A percentile compares a stretch with the other conserved stretches of the same genome.
These are phyloP conservation scores for Brachionus rotundiformis DNA, from an alignment of 1,140 invertebrate species.

Conservation along the genomic window DNA sequence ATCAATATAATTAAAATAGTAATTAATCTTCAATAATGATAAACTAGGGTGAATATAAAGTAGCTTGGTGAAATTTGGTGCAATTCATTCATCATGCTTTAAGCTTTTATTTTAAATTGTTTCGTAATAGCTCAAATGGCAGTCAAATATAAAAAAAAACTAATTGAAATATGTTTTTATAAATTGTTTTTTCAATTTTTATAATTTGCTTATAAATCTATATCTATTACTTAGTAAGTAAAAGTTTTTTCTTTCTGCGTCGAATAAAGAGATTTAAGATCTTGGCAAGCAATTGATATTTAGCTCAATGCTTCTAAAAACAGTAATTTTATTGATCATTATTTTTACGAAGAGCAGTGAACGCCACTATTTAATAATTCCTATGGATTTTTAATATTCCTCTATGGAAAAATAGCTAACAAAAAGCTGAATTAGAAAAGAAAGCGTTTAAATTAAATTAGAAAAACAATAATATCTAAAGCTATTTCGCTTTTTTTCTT, in stretches of 20 bases:
- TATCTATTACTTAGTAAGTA: too few species aligned
- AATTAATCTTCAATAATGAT: constrained; percentile 36
- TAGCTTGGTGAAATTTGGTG: neutral
- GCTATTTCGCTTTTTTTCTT: neutral
- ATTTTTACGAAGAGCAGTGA: neutral
- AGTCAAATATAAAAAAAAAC: neutral
- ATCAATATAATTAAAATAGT: constrained; percentile 42
- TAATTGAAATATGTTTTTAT: neutral
- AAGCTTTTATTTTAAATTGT: constrained; percentile 8
- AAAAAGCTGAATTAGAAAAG: constrained; percentile 2
- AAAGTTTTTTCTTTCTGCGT: neutral
- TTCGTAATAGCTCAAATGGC: constrained; percentile 40
- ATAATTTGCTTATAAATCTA: constrained; percentile 7
- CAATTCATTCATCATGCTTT: constrained; percentile 30
- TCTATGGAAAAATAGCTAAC: constrained; percentile 13
- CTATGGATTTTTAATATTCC: constrained; percentile 34
- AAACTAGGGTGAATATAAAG: neutral
- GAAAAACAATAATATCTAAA: neutral
- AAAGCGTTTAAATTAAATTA: constrained; percentile 32
- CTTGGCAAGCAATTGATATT: constrained; percentile 7
- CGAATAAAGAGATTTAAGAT: neutral
- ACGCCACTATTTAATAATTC: constrained; percentile 3
- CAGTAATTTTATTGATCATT: neutral
- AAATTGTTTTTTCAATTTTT: constrained; percentile 22
- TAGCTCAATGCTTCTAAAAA: neutral